These are phyloP conservation scores for Macroteleia sp. DNA, from an alignment of 2,888 invertebrate genomes.

Conservation along the genomic window DNA sequence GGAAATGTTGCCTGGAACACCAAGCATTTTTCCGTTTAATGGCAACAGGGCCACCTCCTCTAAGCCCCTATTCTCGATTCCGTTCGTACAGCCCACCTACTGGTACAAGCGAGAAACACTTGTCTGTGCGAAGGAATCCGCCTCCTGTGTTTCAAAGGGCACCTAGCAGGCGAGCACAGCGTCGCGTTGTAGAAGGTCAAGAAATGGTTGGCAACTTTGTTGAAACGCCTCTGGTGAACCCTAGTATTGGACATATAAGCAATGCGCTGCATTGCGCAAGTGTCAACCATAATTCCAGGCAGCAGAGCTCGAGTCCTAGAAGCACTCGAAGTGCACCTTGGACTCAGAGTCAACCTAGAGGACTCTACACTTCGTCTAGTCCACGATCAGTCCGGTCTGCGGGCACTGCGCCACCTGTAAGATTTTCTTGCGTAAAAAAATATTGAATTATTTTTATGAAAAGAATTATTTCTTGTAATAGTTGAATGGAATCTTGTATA, in stretches of 20 bases:
- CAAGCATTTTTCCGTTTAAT: constrained; percentile 96
- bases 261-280: constrained; percentile 68
- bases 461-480: too few species aligned
- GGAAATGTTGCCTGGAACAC: constrained; percentile 98
- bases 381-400: constrained; percentile 93
- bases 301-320: constrained; percentile 86
- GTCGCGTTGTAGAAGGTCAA: constrained; percentile 87
- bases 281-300: constrained; percentile 71
- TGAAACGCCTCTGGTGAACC: constrained; percentile 73
- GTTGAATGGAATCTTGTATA: too few species aligned
- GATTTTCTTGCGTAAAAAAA: too few species aligned
- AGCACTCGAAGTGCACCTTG: constrained; percentile 93
- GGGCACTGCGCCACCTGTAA: constrained; percentile 82
- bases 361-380: constrained; percentile 91
- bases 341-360: constrained; percentile 90
- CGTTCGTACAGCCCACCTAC: constrained; percentile 82
- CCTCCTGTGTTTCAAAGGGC: constrained; percentile 91
- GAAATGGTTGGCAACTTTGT: constrained; percentile 83
- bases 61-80: constrained; percentile 82
- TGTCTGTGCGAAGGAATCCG: constrained; percentile 85
- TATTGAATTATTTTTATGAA: too few species aligned
- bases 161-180: constrained; percentile 90
- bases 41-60: constrained; percentile 85
- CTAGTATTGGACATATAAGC: constrained; percentile 66
- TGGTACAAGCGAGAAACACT: constrained; percentile 79